phyloP scores from a whole-genome alignment of 2,888 invertebrate species.

The Folsomia candida region DNA sequence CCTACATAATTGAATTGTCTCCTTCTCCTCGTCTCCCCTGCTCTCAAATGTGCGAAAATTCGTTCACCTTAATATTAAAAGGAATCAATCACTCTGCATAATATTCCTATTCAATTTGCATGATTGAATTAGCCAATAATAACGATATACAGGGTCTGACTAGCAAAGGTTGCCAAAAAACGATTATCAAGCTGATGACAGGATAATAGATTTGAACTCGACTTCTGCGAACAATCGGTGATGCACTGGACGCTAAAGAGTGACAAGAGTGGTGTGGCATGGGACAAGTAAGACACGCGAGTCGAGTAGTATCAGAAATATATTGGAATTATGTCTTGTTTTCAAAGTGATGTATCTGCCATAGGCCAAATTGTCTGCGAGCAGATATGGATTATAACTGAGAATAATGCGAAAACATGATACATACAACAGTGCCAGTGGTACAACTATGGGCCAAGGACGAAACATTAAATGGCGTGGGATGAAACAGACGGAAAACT shows the following conservation, averaged over 20 bases:
- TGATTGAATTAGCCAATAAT: too few relatives aligned
- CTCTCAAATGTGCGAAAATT: background rate
- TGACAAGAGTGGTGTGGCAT: too few relatives aligned
- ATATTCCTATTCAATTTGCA: too few relatives aligned
- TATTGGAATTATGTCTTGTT: background rate
- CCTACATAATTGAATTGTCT: background rate
- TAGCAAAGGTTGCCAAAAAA: background rate
- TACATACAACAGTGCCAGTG: background rate
- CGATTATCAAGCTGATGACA: background rate
- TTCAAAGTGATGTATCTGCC: background rate
- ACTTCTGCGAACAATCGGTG: too few relatives aligned
- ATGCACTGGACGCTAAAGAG: too few relatives aligned
- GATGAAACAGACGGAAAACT: slow-evolving; percentile 14
- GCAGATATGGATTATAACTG: background rate
- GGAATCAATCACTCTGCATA: background rate
- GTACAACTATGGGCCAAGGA: background rate
- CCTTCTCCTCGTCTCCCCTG: background rate
- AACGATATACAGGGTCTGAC: background rate
- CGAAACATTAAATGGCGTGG: slow-evolving; percentile 6
- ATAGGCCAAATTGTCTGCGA: background rate
- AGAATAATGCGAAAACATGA: background rate
- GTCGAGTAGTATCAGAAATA: background rate
- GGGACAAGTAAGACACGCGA: background rate
- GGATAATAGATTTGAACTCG: background rate
- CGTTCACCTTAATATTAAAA: background rate